phyloP scores from a whole-genome alignment of 2,113 vertebrate species.

The Numenius arquata region DNA sequence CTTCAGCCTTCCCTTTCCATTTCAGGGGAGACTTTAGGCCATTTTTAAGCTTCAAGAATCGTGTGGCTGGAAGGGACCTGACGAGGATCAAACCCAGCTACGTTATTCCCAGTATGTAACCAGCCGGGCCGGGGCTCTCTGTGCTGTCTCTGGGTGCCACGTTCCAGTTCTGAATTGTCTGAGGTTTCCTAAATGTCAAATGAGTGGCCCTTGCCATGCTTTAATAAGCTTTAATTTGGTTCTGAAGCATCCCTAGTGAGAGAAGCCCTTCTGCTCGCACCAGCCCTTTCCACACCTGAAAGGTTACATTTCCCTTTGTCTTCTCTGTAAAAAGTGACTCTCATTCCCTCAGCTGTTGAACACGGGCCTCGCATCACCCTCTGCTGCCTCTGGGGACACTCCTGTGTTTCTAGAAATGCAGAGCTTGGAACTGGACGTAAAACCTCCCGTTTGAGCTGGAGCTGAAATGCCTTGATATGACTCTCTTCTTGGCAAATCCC shows the following conservation, averaged over 20 bases:
- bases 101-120: neutral
- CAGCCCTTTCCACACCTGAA: neutral
- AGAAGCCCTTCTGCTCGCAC: neutral
- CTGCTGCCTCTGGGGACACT: neutral
- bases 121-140: neutral
- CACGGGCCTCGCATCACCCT: neutral
- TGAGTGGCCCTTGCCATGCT: neutral
- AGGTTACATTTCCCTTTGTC: neutral
- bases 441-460: neutral
- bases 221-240: neutral
- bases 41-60: neutral
- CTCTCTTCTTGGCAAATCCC: neutral
- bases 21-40: neutral
- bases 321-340: neutral
- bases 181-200: neutral
- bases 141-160: neutral
- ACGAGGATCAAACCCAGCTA: neutral
- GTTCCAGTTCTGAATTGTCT: neutral
- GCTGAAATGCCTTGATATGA: neutral
- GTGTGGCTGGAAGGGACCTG: neutral
- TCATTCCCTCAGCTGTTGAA: fast-evolving
- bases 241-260: fast-evolving
- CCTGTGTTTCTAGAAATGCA: neutral
- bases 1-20: neutral
- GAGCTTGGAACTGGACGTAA: neutral